Evolutionary conservation across 23 tunicate genomes (phyloP).

Genomic region (Phallusia fumigata): DNA sequence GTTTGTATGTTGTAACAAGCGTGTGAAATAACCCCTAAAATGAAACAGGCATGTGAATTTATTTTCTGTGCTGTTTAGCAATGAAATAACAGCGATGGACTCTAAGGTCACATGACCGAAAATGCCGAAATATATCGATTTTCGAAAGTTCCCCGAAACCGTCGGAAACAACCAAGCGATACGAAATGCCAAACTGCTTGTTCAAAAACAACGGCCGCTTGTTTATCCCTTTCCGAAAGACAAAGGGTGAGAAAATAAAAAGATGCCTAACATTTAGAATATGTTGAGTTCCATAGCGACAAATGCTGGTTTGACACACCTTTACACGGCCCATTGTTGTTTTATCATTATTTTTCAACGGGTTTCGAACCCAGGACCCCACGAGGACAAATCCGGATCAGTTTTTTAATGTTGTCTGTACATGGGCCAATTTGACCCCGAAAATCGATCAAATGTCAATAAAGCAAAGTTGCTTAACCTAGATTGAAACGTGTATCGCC

Average conservation of each 20-base stretch:
- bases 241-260: conserved; percentile 11
- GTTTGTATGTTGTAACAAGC: background rate
- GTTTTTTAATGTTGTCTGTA: no score
- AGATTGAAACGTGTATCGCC: no score
- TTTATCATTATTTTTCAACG: no score
- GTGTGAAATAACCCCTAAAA: no score
- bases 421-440: no score
- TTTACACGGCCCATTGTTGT: no score
- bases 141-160: conserved; percentile 20
- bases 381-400: background rate
- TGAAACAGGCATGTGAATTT: background rate
- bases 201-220: conserved; percentile 14
- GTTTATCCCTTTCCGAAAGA: conserved; percentile 51
- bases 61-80: background rate
- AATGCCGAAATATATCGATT: conserved; percentile 35
- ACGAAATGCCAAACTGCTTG: conserved; percentile 9
- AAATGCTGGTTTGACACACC: no score
- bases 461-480: no score
- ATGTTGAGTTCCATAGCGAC: no score
- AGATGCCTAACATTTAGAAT: background rate
- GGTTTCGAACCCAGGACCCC: no score
- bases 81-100: background rate
- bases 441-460: no score
- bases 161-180: conserved; percentile 19
- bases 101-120: background rate